These are phyloP conservation scores for Orestias chungarensis DNA, from an alignment of 2,797 vertebrate species.

Conservation along the genomic window DNA sequence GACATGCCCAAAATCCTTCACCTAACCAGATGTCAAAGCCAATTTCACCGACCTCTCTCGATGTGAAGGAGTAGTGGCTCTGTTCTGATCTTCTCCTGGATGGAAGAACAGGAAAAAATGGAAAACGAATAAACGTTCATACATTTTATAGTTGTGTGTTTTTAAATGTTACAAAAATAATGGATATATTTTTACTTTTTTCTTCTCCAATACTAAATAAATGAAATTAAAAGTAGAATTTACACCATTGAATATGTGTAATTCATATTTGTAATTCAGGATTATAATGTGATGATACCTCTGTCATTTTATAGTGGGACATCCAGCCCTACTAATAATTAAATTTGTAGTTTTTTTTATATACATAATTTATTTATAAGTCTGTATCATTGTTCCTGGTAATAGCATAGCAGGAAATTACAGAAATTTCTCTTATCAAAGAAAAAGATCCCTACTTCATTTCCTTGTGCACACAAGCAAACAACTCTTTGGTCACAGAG, in stretches of 20 bases:
- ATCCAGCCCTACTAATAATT: no score
- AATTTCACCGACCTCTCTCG: no score
- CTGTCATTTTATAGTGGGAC: no score
- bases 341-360: not conserved
- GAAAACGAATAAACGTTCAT: no score
- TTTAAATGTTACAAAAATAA: not conserved
- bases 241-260: not conserved
- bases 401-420: not conserved
- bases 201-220: not conserved
- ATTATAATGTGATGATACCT: not conserved
- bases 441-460: not conserved
- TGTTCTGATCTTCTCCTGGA: no score
- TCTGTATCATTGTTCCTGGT: not conserved
- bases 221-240: not conserved
- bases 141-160: no score
- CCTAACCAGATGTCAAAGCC: no score
- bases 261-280: not conserved
- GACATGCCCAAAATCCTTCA: no score
- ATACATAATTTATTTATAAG: not conserved
- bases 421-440: not conserved
- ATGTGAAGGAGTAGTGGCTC: no score
- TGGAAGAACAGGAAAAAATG: no score
- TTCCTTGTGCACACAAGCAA: not conserved
- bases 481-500: constrained; percentile 2
- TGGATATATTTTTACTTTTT: not conserved